Percentiles rank a stretch among this genome's conserved stretches.
These are phyloP conservation scores for Amorpha juglandis DNA, from an alignment of 2,888 invertebrate genomes.

Conservation along the genomic window DNA sequence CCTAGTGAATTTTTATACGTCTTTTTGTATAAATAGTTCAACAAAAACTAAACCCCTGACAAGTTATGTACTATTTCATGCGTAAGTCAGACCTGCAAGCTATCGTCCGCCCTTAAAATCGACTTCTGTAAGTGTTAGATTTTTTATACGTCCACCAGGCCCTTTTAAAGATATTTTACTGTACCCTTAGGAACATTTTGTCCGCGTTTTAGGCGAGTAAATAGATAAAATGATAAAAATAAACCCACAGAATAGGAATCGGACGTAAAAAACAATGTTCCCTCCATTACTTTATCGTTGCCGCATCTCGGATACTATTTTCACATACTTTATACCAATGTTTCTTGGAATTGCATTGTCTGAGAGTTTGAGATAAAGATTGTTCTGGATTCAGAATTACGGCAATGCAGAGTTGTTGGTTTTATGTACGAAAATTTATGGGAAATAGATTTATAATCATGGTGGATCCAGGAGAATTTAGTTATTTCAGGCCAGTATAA, in stretches of 20 bases:
- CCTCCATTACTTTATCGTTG: constrained; percentile 26
- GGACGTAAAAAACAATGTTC: constrained; percentile 38
- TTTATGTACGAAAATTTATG: no score
- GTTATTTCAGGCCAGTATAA: no score
- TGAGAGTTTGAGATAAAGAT: background rate
- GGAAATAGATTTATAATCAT: no score
- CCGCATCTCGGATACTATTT: constrained; percentile 37
- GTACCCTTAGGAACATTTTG: background rate
- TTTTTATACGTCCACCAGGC: background rate
- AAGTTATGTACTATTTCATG: background rate
- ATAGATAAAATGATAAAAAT: constrained; percentile 26
- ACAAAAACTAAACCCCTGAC: background rate
- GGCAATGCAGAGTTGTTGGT: background rate
- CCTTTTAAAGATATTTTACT: constrained; percentile 17
- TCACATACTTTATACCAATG: constrained; percentile 48
- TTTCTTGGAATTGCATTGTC: constrained; percentile 26
- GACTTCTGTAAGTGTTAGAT: background rate
- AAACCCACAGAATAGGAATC: constrained; percentile 20
- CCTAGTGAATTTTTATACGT: no score
- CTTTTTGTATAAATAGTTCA: no score
- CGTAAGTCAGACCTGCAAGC: background rate
- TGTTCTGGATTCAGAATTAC: background rate
- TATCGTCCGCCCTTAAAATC: constrained; percentile 7
- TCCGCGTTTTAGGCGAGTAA: background rate
- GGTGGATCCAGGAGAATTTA: no score